Conservation (phyloP, 1,140 invertebrate species). For the Drosophila navojoa region DNA sequence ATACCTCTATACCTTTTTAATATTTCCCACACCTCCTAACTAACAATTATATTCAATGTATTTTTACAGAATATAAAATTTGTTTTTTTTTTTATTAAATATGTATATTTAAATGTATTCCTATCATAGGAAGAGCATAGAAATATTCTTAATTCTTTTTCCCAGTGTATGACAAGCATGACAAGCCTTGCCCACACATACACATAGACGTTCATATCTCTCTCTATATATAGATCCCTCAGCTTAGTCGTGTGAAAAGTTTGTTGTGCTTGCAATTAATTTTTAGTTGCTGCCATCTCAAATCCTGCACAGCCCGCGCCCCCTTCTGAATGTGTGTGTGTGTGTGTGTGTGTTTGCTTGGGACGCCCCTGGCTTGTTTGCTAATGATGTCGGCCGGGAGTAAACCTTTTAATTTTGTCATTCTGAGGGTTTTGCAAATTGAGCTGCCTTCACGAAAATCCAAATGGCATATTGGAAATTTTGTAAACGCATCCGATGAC, state of each 20-base stretch:
- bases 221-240: neutral
- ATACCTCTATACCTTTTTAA: too few species aligned
- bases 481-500: conserved; percentile 72
- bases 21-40: too few species aligned
- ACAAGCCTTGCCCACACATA: too few species aligned
- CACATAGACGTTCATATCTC: neutral
- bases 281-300: neutral
- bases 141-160: too few species aligned
- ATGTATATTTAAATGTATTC: too few species aligned
- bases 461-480: conserved; percentile 74
- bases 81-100: too few species aligned
- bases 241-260: neutral
- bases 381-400: conserved; percentile 18
- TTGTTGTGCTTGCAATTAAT: conserved; percentile 5
- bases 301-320: neutral
- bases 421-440: conserved; percentile 46
- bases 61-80: too few species aligned
- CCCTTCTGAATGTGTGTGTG: too few species aligned
- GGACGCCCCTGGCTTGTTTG: conserved; percentile 24
- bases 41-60: too few species aligned
- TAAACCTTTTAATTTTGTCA: conserved; percentile 62
- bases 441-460: conserved; percentile 41
- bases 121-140: too few species aligned
- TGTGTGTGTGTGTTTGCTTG: neutral
- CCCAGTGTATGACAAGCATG: too few species aligned